Base-by-base conservation (phyloP, 2,797 vertebrate genomes). In the Apogon hyalosoma region DNA sequence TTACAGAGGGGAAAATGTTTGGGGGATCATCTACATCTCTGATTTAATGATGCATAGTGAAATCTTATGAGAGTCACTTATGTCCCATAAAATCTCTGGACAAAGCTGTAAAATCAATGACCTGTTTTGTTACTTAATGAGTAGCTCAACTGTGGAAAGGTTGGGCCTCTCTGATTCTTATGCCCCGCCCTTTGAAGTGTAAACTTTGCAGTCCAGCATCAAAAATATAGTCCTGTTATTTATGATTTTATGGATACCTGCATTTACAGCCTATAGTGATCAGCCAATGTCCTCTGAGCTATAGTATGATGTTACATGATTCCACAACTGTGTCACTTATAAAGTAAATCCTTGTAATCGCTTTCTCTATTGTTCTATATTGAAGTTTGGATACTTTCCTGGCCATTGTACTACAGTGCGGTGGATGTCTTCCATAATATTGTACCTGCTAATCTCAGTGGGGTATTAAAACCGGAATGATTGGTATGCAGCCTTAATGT, bases 1-100 rank as follows among this genome's bases (percentile, higher is more conserved):
- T 93, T 91, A 90, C 79, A 80, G 83, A 85, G 74, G 83, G 65
- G 88, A 72, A 91, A 91, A 92, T 93, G 90, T 92, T 93, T 92
- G 85, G 84, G 82, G 91, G 90, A 91, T 93, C 90, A 93, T 94
- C 93, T 91, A 91, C 90, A 87, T 87, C 82, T 82, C 88, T 86
- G 90, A 93, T 92, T 95, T 94, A 95, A 95, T 94, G 93, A 92
- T 82, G 92, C 94, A 91, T 93, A 88, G 73, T 92, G 88, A 92
- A 92, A 91, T 93, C 91, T 93, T 94, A 93, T 86, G 88, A 90
- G 89, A 94, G 91, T 93, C 92, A 93, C 92, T 95, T 93, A 94
- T 92, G 92, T 95, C 83, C 90, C 89, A 92, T 93, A 93, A 94
- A 93, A 91, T 90, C 88, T 74, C 88, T 88, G 84, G 90, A 92